Percentiles rank a stretch among this genome's conserved stretches.
phyloP scores from a whole-genome alignment of 2,888 invertebrate species.

The Hyles lineata region DNA sequence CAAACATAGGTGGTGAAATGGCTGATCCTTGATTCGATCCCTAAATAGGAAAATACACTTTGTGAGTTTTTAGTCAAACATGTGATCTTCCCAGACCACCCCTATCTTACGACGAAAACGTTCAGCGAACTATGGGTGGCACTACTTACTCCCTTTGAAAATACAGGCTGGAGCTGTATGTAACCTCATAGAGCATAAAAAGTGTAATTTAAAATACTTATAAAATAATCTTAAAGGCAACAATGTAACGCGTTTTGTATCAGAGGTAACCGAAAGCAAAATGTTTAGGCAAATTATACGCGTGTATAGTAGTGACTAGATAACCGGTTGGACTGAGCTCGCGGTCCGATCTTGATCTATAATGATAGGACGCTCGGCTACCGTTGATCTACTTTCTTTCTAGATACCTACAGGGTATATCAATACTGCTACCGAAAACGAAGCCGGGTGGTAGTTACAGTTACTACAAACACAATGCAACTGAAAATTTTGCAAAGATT shows the following conservation, averaged over 20 bases:
- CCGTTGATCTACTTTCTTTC: conserved; percentile 64
- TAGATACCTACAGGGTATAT: neutral
- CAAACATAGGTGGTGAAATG: no score
- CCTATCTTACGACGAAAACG: no score
- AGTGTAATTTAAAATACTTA: conserved; percentile 2
- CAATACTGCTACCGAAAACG: no score
- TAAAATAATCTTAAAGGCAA: neutral
- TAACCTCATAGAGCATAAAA: neutral
- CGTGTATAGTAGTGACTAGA: conserved; percentile 37
- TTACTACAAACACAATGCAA: no score
- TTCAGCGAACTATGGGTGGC: no score
- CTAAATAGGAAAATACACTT: no score
- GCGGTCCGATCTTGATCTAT: conserved; percentile 57
- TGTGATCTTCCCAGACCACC: no score
- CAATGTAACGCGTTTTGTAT: neutral
- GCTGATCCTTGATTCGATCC: no score
- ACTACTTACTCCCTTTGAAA: no score
- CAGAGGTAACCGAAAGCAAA: conserved; percentile 34
- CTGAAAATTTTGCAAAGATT: no score
- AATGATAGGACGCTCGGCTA: conserved; percentile 61
- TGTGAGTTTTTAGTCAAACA: no score
- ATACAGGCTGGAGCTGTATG: neutral
- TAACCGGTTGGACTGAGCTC: conserved; percentile 53
- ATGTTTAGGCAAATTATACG: conserved; percentile 46
- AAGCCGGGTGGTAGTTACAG: no score